Evolutionary conservation across 2,113 vertebrate genomes (phyloP), one percentile per base, ranked within the genome.

Genomic region (Ptilorrhoa leucosticta): DNA sequence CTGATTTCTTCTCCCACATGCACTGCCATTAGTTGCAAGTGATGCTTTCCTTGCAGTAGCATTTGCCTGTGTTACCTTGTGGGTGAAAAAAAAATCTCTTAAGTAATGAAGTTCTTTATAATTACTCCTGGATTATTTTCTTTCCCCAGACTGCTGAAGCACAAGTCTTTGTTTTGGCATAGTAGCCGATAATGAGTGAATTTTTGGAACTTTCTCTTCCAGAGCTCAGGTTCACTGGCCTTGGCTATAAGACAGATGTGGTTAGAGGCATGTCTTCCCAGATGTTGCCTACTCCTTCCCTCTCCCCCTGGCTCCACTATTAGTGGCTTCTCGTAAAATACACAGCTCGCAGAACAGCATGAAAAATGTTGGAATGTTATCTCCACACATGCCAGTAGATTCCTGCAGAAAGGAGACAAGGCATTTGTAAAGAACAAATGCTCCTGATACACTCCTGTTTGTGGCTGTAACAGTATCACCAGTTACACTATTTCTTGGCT

Each of bases 11-110:
- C 16, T 72, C 40, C 37, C 5, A 3, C 18, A 7, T 28, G 4
- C 0, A 3, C 22, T 40, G 3, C 19, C 1, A 0, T 44, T 9
- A 31, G 22, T 28, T 44, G 31, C 17, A 31, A 6, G 1, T 10
- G 20, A 19, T 53, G 42, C 40, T 65, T 86, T 64, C 21, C 60
- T 37, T 33, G 26, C 0, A 5, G 35, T 11, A 48, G 10, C 1
- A 0, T 40, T 83, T 88, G 22, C 48, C 35, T 65, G 0, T n/a
- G 10, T 44, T 21, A 16, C 51, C 40, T 58, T n/a, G 15, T 15
- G n/a, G 40, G 37, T 22, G 40, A 13, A 69, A 61, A 66, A 53
- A 50, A 31, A 18, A 15, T 2, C 20, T 15, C 4, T 23, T 9
- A 40, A 57, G 14, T 64, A 23, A 11, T 4, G 1, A 75, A 70